A percentile compares a stretch with the other conserved stretches of the same genome.
These are phyloP conservation scores for Cavia aperea DNA, from an alignment of 2,113 vertebrate genomes.

Conservation along the genomic window DNA sequence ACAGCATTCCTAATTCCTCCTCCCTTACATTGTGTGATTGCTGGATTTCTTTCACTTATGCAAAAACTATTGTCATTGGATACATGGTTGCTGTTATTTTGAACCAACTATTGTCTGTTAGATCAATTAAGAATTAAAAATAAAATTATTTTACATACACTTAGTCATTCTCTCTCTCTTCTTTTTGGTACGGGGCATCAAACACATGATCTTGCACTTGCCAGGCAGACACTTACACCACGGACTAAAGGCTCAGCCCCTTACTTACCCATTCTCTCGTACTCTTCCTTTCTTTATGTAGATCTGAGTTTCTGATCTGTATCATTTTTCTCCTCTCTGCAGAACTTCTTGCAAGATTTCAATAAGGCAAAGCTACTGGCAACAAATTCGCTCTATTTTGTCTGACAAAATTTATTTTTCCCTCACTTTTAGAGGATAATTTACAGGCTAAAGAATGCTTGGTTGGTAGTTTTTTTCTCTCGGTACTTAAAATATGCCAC, in stretches of 20 bases:
- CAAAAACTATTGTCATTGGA: neutral
- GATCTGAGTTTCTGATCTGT: neutral
- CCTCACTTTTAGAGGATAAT: neutral
- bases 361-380: neutral
- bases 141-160: neutral
- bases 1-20: neutral
- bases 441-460: neutral
- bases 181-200: too few species aligned
- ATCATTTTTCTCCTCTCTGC: neutral
- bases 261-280: neutral
- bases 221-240: too few species aligned
- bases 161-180: neutral
- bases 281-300: neutral
- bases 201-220: too few species aligned
- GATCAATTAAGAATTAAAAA: conserved; percentile 10
- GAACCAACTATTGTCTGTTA: neutral
- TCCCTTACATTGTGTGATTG: neutral
- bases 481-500: neutral
- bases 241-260: too few species aligned
- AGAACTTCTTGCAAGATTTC: neutral
- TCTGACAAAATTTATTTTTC: neutral
- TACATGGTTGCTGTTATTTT: neutral
- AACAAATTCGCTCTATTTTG: neutral
- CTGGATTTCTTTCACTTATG: neutral
- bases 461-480: neutral